A percentile compares a stretch with the other conserved stretches of the same genome.
Conservation (phyloP, 2,113 vertebrate genomes). For the Ahaetulla prasina region DNA sequence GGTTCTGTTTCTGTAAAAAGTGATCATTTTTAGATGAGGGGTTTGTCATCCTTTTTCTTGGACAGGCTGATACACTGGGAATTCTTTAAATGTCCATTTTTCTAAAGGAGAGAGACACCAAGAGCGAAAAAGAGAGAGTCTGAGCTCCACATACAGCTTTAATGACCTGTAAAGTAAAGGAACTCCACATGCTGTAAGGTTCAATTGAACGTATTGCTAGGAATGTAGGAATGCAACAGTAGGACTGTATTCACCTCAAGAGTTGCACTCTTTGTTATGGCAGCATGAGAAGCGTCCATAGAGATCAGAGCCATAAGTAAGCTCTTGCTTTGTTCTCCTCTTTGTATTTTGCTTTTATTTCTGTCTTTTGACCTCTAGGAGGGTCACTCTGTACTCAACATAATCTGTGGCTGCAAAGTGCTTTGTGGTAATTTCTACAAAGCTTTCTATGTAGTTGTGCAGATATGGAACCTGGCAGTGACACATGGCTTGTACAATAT, state of each 20-base stretch:
- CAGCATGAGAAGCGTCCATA: constrained; percentile 60
- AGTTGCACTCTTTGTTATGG: constrained; percentile 62
- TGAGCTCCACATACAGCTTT: constrained; percentile 63
- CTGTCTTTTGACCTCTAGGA: constrained; percentile 45
- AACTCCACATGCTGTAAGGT: constrained; percentile 65
- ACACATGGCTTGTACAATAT: not conserved
- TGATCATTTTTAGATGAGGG: constrained; percentile 66
- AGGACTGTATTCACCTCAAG: constrained; percentile 66
- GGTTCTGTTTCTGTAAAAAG: constrained; percentile 66
- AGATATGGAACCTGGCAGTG: not conserved
- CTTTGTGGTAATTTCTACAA: constrained; percentile 62
- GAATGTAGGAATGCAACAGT: constrained; percentile 66
- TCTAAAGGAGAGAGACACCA: not conserved
- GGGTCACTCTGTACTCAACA: constrained; percentile 56
- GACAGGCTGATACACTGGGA: constrained; percentile 61
- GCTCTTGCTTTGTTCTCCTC: constrained; percentile 55
- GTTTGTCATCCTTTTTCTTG: constrained; percentile 65
- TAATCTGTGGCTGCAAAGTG: constrained; percentile 38
- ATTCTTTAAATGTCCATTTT: constrained; percentile 66
- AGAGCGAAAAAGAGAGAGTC: constrained; percentile 47
- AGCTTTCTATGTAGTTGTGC: constrained; percentile 20
- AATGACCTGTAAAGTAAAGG: constrained; percentile 70
- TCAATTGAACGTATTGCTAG: constrained; percentile 69
- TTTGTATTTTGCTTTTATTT: constrained; percentile 63
- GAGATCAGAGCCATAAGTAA: constrained; percentile 63